Evolutionary conservation across 2,113 vertebrate species (phyloP), one percentile per base, ranked within the genome.

Genomic region (Orientallactaga bullata): DNA sequence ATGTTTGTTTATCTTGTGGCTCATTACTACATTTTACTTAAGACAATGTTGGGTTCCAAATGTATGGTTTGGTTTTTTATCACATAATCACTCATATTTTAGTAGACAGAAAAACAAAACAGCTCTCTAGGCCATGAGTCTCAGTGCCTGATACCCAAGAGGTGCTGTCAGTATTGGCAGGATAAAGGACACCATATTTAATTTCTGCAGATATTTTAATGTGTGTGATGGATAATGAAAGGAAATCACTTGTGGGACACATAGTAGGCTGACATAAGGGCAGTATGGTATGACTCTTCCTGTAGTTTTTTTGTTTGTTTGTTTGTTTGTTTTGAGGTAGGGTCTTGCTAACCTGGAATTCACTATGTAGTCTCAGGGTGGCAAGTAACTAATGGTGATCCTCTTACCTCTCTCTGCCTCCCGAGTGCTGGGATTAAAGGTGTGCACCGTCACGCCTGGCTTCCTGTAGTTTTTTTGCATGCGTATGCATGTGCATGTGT

Each of bases 1-100:
- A 32, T 61, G 24, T 66, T 69, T 84, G 63, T 58, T 55, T 81
- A 42, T 91, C 21, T 78, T 37, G 51, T 32, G 69, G 55, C 7
- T 80, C 28, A 35, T n/a, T n/a, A 37, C 9, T 88, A 24, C 35
- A 74, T 78, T 80, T 82, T 94, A 93, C 72, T 68, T 32, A 68
- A 76, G 88, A 79, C 89, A 88, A 92, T 17, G 1, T 79, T 80
- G 65, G n/a, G 23, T 32, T 92, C 58, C 55, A 88, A 88, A 26
- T 32, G 21, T 78, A 77, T 92, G 20, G 26, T 39, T 65, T 72
- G 10, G 13, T 37, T 16, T 35, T 80, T n/a, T 72, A 85, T 47
- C 28, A 47, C 58, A 60, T 16, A 73, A 79, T 37, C 12, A 32
- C 80, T 94, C 23, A 60, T 63, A 8, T n/a, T 80, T 79, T n/a